A percentile compares a stretch with the other conserved stretches of the same genome.
These are phyloP conservation scores for Actias luna DNA, from an alignment of 2,888 invertebrate species.

Conservation along the genomic window DNA sequence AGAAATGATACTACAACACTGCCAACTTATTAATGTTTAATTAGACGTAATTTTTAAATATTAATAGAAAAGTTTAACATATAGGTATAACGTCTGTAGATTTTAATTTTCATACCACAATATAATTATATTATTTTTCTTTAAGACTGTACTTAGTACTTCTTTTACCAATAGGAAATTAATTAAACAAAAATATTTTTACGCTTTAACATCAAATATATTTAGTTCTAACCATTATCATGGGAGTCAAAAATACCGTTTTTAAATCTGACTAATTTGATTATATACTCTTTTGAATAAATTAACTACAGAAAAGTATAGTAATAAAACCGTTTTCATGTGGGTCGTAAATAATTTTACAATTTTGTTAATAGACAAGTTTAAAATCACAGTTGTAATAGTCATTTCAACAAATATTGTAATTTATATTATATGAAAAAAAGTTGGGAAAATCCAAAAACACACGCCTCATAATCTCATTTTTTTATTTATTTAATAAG, in stretches of 20 bases:
- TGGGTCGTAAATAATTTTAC: background rate
- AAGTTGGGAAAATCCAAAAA: too few relatives aligned
- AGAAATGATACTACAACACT: conserved; percentile 69
- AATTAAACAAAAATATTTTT: background rate
- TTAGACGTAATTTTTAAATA: conserved; percentile 43
- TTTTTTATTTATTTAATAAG: too few relatives aligned
- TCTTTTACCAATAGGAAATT: background rate
- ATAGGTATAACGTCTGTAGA: conserved; percentile 37
- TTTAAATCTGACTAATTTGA: background rate
- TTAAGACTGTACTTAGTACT: conserved; percentile 12
- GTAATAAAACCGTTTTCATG: background rate
- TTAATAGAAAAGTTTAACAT: conserved; percentile 41
- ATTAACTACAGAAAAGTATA: background rate
- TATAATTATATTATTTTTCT: background rate
- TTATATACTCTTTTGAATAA: background rate
- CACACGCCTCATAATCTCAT: too few relatives aligned
- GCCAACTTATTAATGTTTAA: conserved; percentile 65
- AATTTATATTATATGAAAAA: background rate
- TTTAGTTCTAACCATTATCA: background rate
- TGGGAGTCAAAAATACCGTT: background rate
- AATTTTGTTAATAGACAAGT: background rate
- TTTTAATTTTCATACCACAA: conserved; percentile 29
- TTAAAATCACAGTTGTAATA: background rate
- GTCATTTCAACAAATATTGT: background rate
- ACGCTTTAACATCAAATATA: background rate